These are phyloP conservation scores for Byasa hedistus DNA, from an alignment of 2,888 invertebrate genomes.

Conservation along the genomic window DNA sequence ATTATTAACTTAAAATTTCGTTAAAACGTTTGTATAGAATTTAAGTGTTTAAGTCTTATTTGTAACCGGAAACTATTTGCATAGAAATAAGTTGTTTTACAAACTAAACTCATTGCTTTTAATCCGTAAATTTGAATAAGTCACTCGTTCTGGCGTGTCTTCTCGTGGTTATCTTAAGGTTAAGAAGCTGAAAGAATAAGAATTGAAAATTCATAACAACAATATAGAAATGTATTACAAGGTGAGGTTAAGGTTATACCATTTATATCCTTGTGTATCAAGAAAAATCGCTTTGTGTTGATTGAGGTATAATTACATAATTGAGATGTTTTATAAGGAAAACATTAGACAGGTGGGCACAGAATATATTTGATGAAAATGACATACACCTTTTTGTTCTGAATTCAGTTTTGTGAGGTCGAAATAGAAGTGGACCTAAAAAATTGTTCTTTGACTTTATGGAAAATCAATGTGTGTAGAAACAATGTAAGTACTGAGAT, in stretches of 20 bases:
- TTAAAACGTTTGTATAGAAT: too few relatives aligned
- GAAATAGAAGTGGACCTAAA: too few relatives aligned
- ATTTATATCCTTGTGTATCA: neutral
- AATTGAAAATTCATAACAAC: neutral
- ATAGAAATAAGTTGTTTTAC: neutral
- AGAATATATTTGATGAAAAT: too few relatives aligned
- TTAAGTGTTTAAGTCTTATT: too few relatives aligned
- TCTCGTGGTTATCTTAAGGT: neutral
- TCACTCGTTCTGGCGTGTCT: neutral
- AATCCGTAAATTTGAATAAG: neutral
- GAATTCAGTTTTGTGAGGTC: too few relatives aligned
- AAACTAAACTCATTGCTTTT: neutral
- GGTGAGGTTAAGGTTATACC: neutral
- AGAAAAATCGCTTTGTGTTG: neutral
- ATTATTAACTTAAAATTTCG: too few relatives aligned
- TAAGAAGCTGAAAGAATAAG: neutral
- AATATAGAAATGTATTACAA: slow-evolving; percentile 4
- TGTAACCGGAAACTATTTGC: neutral
- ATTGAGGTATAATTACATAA: neutral
- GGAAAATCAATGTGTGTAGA: too few relatives aligned
- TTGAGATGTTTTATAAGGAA: neutral
- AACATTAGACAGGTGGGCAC: too few relatives aligned
- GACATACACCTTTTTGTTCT: too few relatives aligned
- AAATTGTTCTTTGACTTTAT: too few relatives aligned
- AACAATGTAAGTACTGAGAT: too few relatives aligned